phyloP scores from a whole-genome alignment of 2,888 invertebrate species.

The Zhuqinia jingwanae region DNA sequence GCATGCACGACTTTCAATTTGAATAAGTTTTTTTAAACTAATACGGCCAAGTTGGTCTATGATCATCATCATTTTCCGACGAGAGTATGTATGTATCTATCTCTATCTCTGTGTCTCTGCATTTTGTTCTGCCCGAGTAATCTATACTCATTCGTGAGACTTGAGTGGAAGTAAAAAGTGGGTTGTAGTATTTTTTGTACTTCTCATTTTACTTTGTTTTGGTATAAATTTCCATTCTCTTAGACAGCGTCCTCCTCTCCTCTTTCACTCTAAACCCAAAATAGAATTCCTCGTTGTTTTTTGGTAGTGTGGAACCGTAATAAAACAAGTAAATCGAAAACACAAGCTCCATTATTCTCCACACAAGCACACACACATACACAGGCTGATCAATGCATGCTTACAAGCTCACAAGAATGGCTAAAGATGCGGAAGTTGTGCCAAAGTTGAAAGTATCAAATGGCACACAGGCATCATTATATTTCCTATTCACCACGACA shows the following conservation, averaged over 20 bases:
- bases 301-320: neutral
- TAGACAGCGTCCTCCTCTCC: neutral
- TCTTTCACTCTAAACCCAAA: neutral
- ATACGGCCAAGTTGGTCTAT: neutral
- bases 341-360: too few relatives aligned
- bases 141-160: neutral
- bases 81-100: too few relatives aligned
- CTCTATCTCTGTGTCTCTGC: too few relatives aligned
- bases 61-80: too few relatives aligned
- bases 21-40: conserved; percentile 31
- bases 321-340: too few relatives aligned
- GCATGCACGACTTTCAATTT: conserved; percentile 17
- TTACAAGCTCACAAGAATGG: neutral
- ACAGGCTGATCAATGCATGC: too few relatives aligned
- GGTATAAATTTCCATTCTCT: neutral
- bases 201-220: conserved; percentile 7
- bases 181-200: neutral
- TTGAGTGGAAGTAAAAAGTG: neutral
- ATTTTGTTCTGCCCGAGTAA: neutral
- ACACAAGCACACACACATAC: too few relatives aligned
- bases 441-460: conserved; percentile 52
- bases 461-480: conserved; percentile 37
- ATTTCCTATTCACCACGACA: neutral
- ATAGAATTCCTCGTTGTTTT: neutral
- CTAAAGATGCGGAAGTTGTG: neutral